A percentile compares a stretch with the other conserved stretches of the same genome.
These are phyloP conservation scores for Chelonoidis abingdonii DNA, from an alignment of 2,113 vertebrate species.

Conservation along the genomic window DNA sequence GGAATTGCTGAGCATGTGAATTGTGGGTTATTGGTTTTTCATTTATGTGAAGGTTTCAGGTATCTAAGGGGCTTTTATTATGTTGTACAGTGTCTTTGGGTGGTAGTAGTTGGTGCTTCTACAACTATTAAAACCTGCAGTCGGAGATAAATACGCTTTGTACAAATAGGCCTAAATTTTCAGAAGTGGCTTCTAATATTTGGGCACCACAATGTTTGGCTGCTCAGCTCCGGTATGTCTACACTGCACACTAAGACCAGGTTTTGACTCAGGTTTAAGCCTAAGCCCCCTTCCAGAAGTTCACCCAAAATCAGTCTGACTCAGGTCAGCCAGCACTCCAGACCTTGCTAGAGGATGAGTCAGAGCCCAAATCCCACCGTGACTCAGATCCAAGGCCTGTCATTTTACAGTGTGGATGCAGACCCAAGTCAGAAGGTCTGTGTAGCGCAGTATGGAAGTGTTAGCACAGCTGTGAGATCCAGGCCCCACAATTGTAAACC, in stretches of 20 bases:
- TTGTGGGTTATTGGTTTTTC: background rate
- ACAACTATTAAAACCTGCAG: background rate
- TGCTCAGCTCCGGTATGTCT: background rate
- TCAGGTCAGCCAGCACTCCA: background rate
- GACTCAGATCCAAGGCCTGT: background rate
- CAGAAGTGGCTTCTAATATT: background rate
- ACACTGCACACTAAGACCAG: background rate
- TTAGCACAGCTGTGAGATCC: background rate
- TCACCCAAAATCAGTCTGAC: too few relatives aligned
- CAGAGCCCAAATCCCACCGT: background rate
- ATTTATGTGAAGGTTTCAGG: background rate
- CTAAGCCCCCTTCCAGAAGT: background rate
- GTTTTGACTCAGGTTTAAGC: background rate
- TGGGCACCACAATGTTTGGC: background rate
- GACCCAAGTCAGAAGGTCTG: background rate
- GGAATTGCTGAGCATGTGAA: background rate
- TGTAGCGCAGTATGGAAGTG: background rate
- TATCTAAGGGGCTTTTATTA: background rate
- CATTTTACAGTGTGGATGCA: background rate
- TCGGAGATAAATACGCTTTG: background rate
- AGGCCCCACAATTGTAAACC: background rate
- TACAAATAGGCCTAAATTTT: background rate
- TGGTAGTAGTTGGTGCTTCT: background rate
- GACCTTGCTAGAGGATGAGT: background rate
- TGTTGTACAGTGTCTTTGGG: background rate